Base-by-base conservation (phyloP, 2,113 vertebrate species). In the Peromyscus polionotus region DNA sequence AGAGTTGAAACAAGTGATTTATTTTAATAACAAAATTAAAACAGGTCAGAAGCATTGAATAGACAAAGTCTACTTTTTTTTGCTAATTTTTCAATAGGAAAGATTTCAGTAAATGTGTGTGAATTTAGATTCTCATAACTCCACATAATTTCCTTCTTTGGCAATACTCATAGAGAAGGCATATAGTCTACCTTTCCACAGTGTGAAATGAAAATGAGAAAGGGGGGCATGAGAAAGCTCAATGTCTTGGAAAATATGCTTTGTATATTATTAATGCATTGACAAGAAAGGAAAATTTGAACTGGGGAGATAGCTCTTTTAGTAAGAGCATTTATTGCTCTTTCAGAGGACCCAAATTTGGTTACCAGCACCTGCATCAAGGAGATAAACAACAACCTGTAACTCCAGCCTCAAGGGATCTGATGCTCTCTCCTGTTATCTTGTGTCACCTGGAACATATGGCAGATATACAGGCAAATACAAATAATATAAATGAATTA, bases 21-120 rank as follows among this genome's bases (percentile, higher is more conserved):
- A 85, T 88, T 91, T 87, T 75, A 77, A 86, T 65, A 68, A 67
- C 13, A 92, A 83, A 91, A 26, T 59, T 95, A 85, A 87, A 77
- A 7, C 7, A 73, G 1, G 22, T 39, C 7, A 93, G 19, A 14
- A 33, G 7, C 39, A 65, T 14, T 70, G 6, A 28, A 7, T n/a
- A 95, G 63, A 73, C 48, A 85, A 88, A 95, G 54, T 10, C 36
- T 91, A 72, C 57, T 72, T 72, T 70, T 42, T 72, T 20, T 20
- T 72, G 48, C 45, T 3, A 5, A 90, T 33, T 94, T 91, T 3
- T 36, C 65, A 48, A 61, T 72, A 93, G 26, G 19, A 19, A 96
- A 13, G 48, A 76, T 65, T 90, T 88, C 20, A 67, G 57, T 84
- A 59, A 68, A 67, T 86, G 31, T 84, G 1, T 63, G 24, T 73